These are phyloP conservation scores for Hydrolagus colliei DNA, from an alignment of 2,797 vertebrate genomes.

Conservation along the genomic window DNA sequence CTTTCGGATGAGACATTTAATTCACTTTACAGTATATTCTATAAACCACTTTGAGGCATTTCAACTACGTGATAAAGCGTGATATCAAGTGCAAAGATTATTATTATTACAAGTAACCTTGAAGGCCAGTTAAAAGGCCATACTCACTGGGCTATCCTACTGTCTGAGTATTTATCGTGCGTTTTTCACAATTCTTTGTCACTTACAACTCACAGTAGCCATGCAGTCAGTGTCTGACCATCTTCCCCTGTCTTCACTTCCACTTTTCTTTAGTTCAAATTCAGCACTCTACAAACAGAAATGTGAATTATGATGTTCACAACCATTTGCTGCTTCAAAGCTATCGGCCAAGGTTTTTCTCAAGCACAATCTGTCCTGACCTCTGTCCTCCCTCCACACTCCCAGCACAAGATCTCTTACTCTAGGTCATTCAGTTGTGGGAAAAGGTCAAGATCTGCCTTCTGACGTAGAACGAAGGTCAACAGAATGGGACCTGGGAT, in stretches of 20 bases:
- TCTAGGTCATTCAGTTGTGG: slow-evolving; percentile 10
- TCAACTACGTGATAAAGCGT: too few species aligned
- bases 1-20: too few species aligned
- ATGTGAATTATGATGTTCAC: background rate
- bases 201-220: slow-evolving; percentile 15
- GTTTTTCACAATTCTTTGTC: background rate
- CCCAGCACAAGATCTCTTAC: background rate
- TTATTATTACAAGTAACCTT: background rate
- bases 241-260: background rate
- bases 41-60: too few species aligned
- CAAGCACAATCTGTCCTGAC: background rate
- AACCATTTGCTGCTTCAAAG: background rate
- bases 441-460: slow-evolving; percentile 10
- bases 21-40: too few species aligned
- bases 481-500: background rate
- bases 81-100: too few species aligned
- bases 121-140: background rate
- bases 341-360: background rate
- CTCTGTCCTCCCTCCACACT: background rate
- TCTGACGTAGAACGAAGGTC: background rate
- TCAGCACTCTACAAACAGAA: slow-evolving; percentile 15
- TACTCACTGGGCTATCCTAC: background rate
- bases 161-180: background rate
- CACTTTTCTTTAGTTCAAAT: too few species aligned
- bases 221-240: background rate